Conservation (phyloP, 2,888 invertebrate genomes). For the Dermolepida albohirtum region DNA sequence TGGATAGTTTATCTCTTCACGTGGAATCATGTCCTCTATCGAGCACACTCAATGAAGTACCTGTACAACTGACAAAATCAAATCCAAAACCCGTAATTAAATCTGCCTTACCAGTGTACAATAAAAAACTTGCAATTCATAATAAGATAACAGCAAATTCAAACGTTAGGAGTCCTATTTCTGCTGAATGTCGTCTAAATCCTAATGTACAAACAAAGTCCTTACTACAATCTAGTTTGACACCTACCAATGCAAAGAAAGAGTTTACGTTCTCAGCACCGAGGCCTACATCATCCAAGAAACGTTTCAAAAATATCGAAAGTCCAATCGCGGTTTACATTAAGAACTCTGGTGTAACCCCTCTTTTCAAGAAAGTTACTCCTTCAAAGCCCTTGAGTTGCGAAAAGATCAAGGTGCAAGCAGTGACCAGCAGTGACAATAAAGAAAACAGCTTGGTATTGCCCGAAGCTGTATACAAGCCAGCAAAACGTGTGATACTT, state of each 20-base stretch:
- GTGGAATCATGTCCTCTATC: too few relatives aligned
- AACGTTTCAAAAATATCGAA: conserved; percentile 32
- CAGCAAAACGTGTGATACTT: conserved; percentile 11
- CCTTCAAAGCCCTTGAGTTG: conserved; percentile 19
- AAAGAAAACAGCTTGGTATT: conserved; percentile 29
- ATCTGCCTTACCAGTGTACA: too few relatives aligned
- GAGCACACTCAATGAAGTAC: too few relatives aligned
- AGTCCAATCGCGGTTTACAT: conserved; percentile 36
- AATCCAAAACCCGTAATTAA: too few relatives aligned
- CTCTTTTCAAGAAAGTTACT: conserved; percentile 28
- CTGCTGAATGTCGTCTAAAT: neutral
- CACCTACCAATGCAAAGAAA: neutral
- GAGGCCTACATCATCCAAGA: neutral
- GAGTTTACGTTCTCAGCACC: neutral
- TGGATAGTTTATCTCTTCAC: too few relatives aligned
- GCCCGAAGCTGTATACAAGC: conserved; percentile 38
- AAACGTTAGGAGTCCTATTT: neutral
- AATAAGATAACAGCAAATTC: conserved; percentile 9
- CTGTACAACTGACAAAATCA: too few relatives aligned
- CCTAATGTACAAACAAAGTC: neutral
- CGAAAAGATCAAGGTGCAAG: neutral
- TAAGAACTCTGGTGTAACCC: conserved; percentile 33
- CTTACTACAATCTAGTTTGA: conserved; percentile 17
- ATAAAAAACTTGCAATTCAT: neutral
- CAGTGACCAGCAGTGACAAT: neutral